A percentile compares a stretch with the other conserved stretches of the same genome.
phyloP scores from a whole-genome alignment of 2,888 invertebrate genomes.

The Sceliomorpha sp. region DNA sequence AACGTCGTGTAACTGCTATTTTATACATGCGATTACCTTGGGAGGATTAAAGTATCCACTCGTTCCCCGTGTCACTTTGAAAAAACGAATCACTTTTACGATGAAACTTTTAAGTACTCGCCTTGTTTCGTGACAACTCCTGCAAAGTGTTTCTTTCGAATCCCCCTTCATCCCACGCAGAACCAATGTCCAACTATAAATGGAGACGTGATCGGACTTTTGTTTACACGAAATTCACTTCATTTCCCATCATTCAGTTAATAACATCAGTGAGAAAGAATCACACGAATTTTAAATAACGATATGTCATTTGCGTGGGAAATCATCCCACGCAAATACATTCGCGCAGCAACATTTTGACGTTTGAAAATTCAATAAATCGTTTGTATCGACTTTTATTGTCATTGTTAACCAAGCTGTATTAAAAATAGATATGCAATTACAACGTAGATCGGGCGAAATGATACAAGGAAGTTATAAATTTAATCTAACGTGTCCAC shows the following conservation, averaged over 20 bases:
- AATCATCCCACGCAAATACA: constrained; percentile 5
- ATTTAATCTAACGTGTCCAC: no score
- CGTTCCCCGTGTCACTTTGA: constrained; percentile 8
- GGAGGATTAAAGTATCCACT: constrained; percentile 10
- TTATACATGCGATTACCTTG: constrained; percentile 6
- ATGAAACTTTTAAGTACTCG: constrained; percentile 31
- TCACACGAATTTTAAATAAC: constrained; percentile 9
- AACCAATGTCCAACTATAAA: constrained; percentile 19
- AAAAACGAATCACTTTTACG: constrained; percentile 6
- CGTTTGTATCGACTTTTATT: constrained; percentile 9
- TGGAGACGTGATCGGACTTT: constrained; percentile 27
- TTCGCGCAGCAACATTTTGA: not conserved
- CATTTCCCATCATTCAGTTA: not conserved
- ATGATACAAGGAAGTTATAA: no score
- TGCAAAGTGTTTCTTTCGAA: constrained; percentile 17
- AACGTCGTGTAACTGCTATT: no score
- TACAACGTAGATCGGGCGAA: not conserved
- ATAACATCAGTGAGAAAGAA: constrained; percentile 13
- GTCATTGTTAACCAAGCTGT: constrained; percentile 1
- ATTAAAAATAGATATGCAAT: constrained; percentile 7
- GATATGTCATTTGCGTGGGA: constrained; percentile 9
- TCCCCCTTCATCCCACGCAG: constrained; percentile 12
- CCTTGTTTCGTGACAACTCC: constrained; percentile 18
- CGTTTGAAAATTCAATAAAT: not conserved
- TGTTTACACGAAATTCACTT: constrained; percentile 26